A percentile compares a stretch with the other conserved stretches of the same genome.
These are phyloP conservation scores for Trypoxylon attenuatum DNA, from an alignment of 2,888 invertebrate genomes.

Conservation along the genomic window DNA sequence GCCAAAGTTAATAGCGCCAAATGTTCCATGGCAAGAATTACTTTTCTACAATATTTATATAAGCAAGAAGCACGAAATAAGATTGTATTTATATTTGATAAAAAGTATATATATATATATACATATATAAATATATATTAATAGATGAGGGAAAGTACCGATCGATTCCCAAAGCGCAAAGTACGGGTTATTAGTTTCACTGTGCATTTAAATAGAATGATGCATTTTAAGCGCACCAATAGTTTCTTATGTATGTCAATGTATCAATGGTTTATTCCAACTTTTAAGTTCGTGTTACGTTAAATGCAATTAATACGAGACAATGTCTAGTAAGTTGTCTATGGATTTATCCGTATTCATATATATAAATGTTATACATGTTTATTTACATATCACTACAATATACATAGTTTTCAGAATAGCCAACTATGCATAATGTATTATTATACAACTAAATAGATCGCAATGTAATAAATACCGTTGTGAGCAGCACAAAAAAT, in stretches of 20 bases:
- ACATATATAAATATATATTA: background rate
- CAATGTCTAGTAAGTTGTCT: conserved; percentile 7
- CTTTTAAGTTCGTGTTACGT: background rate
- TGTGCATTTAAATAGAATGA: conserved; percentile 19
- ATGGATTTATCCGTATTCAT: conserved; percentile 12
- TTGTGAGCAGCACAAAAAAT: background rate
- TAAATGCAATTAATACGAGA: background rate
- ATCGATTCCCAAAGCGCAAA: no score
- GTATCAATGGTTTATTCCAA: background rate
- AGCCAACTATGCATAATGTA: conserved; percentile 9
- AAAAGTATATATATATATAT: conserved; percentile 30
- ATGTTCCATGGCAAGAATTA: conserved; percentile 17
- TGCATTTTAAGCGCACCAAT: conserved; percentile 8
- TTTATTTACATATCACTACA: conserved; percentile 24
- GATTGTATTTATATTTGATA: conserved; percentile 32
- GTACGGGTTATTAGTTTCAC: conserved; percentile 20
- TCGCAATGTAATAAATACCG: conserved; percentile 3
- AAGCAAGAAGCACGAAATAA: conserved; percentile 18
- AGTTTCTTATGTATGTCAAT: background rate
- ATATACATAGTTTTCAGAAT: conserved; percentile 3
- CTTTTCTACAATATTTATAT: conserved; percentile 41
- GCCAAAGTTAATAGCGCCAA: conserved; percentile 31
- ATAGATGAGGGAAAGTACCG: no score
- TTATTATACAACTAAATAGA: conserved; percentile 5
- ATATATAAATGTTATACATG: conserved; percentile 21